Evolutionary conservation across 2,888 invertebrate genomes (phyloP).

Genomic region (Xanthorhoe spadicearia): DNA sequence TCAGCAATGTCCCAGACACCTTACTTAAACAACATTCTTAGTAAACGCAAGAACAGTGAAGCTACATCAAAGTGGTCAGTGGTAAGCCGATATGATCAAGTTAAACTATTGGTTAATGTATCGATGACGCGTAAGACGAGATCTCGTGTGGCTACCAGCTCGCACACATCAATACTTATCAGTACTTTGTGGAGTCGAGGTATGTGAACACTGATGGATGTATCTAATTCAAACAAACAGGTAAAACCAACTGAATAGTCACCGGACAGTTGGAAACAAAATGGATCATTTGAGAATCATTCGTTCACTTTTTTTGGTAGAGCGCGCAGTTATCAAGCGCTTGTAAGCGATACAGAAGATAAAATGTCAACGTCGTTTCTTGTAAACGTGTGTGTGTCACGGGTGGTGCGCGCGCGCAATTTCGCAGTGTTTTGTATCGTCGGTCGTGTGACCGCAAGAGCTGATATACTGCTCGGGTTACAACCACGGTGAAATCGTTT

Average conservation of each 20-base stretch:
- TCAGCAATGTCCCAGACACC: no score
- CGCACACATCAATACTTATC: conserved; percentile 56
- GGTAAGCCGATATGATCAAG: conserved; percentile 75
- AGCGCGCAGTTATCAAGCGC: neutral
- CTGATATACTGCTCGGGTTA: conserved; percentile 60
- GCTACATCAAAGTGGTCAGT: conserved; percentile 64
- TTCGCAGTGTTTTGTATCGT: conserved; percentile 66
- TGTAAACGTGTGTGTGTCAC: conserved; percentile 50
- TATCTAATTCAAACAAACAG: conserved; percentile 25
- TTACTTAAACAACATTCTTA: neutral
- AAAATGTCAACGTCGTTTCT: conserved; percentile 28
- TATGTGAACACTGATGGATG: conserved; percentile 26
- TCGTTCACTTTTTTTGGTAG: neutral
- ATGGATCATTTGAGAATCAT: neutral
- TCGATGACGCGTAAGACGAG: conserved; percentile 75
- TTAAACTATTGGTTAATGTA: conserved; percentile 83
- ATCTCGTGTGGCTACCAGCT: conserved; percentile 66
- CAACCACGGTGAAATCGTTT: conserved; percentile 65
- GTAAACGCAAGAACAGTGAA: conserved; percentile 48
- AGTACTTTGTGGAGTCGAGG: conserved; percentile 23
- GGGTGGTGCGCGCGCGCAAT: conserved; percentile 62
- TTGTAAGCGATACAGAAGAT: conserved; percentile 28
- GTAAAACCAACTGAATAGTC: conserved; percentile 11
- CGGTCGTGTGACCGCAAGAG: conserved; percentile 67
- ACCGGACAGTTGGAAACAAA: conserved; percentile 11